Evolutionary conservation across 2,113 vertebrate species (phyloP).

Genomic region (Oophaga pumilio): DNA sequence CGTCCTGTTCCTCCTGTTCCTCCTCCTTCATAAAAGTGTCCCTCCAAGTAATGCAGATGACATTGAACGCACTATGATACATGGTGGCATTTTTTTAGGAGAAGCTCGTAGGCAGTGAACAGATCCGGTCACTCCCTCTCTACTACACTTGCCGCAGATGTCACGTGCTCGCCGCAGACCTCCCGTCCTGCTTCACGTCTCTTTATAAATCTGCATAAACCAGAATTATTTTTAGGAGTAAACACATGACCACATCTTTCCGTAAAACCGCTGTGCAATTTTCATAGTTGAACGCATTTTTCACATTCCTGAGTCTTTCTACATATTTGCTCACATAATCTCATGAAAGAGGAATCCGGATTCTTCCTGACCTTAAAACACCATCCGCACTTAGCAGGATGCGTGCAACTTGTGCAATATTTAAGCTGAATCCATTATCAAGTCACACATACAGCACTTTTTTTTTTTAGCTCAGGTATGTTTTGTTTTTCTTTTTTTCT

Average conservation of each 20-base stretch:
- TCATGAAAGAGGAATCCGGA: conserved; percentile 35
- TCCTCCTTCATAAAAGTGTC: not conserved
- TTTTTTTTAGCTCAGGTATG: not conserved
- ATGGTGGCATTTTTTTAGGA: not conserved
- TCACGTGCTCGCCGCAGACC: conserved; percentile 13
- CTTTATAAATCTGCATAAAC: not conserved
- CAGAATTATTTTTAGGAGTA: conserved; percentile 19
- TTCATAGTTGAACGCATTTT: conserved; percentile 43
- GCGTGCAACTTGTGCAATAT: not conserved
- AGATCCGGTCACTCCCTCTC: not conserved
- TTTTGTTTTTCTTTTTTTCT: not conserved
- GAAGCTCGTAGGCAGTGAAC: not conserved
- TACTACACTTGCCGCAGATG: not conserved
- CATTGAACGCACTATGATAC: not conserved
- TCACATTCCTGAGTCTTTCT: conserved; percentile 51
- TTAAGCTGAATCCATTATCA: not conserved
- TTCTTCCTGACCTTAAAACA: conserved; percentile 38
- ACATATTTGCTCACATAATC: conserved; percentile 49
- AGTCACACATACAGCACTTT: too few species aligned
- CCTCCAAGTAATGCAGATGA: not conserved
- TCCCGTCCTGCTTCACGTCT: conserved; percentile 2
- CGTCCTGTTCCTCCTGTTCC: not conserved
- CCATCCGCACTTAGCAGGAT: conserved; percentile 4
- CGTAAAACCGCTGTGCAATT: conserved; percentile 24
- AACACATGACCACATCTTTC: not conserved